Evolutionary conservation across 2,888 invertebrate genomes (phyloP).

Genomic region (Synergus japonicus): DNA sequence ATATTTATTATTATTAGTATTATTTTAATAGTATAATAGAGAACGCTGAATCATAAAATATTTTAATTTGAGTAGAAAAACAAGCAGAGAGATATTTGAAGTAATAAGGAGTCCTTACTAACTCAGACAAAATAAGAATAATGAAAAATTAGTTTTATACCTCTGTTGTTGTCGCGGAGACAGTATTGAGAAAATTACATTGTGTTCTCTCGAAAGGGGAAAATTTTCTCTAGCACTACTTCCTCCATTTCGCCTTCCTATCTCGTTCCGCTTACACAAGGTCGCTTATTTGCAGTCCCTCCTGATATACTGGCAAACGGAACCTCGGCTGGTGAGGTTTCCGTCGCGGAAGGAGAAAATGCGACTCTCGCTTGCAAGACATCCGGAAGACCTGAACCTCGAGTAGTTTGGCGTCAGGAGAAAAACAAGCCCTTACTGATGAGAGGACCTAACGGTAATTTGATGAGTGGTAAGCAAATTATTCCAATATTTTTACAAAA

Average conservation of each 20-base stretch:
- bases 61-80: background rate
- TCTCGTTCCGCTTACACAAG: slow-evolving; percentile 48
- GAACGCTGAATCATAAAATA: background rate
- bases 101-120: background rate
- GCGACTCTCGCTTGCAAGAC: slow-evolving; percentile 86
- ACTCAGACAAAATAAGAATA: slow-evolving; percentile 18
- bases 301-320: slow-evolving; percentile 88
- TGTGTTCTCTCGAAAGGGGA: slow-evolving; percentile 37
- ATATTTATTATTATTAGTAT: too few relatives aligned
- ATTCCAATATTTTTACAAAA: background rate
- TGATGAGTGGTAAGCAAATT: slow-evolving; percentile 52
- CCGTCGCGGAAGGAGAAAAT: slow-evolving; percentile 86
- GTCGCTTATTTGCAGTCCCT: slow-evolving; percentile 81
- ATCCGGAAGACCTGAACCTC: slow-evolving; percentile 85
- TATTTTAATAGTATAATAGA: background rate
- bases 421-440: slow-evolving; percentile 69
- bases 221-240: slow-evolving; percentile 42
- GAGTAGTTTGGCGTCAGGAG: slow-evolving; percentile 78
- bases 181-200: slow-evolving; percentile 51
- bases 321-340: slow-evolving; percentile 85
- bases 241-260: slow-evolving; percentile 44
- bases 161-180: slow-evolving; percentile 51
- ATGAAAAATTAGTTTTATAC: slow-evolving; percentile 52
- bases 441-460: slow-evolving; percentile 65
- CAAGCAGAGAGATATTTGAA: background rate